Conservation (phyloP, 2,888 invertebrate species). For the Caenorhabditis zanzibari region DNA sequence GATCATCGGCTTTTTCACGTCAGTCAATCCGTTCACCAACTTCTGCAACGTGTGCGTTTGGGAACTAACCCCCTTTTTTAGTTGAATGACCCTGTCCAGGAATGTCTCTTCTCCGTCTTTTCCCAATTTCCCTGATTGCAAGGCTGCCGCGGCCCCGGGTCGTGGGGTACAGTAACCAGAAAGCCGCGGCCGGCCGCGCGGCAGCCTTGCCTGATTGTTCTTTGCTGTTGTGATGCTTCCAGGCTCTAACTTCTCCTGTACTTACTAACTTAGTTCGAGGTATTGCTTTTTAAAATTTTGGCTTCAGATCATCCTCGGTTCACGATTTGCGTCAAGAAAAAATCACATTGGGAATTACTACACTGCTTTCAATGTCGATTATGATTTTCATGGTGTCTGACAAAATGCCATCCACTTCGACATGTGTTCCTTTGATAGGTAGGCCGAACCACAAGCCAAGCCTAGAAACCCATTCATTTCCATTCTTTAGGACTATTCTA, state of each 20-base stretch:
- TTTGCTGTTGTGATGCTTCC: conserved; percentile 23
- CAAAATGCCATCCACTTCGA: conserved; percentile 84
- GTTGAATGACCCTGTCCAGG: background rate
- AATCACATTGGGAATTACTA: conserved; percentile 71
- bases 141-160: too few relatives aligned
- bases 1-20: conserved; percentile 84
- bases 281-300: too few relatives aligned
- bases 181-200: too few relatives aligned
- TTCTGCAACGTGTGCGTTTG: conserved; percentile 62
- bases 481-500: conserved; percentile 66
- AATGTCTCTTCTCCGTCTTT: conserved; percentile 15
- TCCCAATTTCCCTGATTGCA: background rate
- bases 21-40: conserved; percentile 63
- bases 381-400: conserved; percentile 84
- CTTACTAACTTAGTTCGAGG: too few relatives aligned
- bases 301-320: conserved; percentile 80
- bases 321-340: conserved; percentile 80
- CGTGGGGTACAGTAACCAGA: too few relatives aligned
- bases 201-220: too few relatives aligned
- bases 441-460: background rate
- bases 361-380: conserved; percentile 84
- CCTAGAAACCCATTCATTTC: background rate
- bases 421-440: conserved; percentile 70
- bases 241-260: background rate
- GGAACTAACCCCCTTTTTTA: conserved; percentile 13